A percentile compares a stretch with the other conserved stretches of the same genome.
Evolutionary conservation across 2,888 invertebrate genomes (phyloP).

Genomic region (Myopa tessellatipennis): DNA sequence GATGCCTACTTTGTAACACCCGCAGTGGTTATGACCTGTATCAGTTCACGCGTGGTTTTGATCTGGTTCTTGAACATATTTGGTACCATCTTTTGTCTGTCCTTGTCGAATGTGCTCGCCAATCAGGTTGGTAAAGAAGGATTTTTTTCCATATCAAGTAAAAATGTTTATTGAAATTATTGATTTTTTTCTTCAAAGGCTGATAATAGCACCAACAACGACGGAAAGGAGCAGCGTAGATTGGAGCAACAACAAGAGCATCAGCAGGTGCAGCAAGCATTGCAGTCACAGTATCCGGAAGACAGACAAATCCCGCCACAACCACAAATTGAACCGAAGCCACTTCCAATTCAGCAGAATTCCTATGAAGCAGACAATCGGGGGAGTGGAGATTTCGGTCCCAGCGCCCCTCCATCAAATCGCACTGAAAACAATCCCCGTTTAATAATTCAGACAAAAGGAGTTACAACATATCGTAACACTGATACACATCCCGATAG

Average conservation of each 20-base stretch:
- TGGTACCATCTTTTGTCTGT: slow-evolving; percentile 62
- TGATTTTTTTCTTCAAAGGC: background rate
- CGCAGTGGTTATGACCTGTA: slow-evolving; percentile 68
- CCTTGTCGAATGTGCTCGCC: slow-evolving; percentile 56
- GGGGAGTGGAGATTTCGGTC: slow-evolving; percentile 12
- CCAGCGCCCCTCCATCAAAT: background rate
- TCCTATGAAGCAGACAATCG: slow-evolving; percentile 47
- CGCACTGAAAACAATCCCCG: slow-evolving; percentile 7
- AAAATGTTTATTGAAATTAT: background rate
- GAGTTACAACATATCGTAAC: slow-evolving; percentile 55
- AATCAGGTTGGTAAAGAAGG: slow-evolving; percentile 49
- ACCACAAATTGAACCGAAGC: slow-evolving; percentile 52
- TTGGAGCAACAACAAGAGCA: slow-evolving; percentile 38
- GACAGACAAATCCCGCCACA: slow-evolving; percentile 33
- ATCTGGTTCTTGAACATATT: slow-evolving; percentile 70
- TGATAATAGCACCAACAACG: background rate
- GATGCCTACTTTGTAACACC: slow-evolving; percentile 61
- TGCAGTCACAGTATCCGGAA: background rate
- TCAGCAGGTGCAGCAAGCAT: slow-evolving; percentile 3
- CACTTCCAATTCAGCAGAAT: slow-evolving; percentile 52
- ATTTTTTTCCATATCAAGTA: background rate
- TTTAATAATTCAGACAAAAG: slow-evolving; percentile 24
- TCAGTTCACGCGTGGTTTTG: slow-evolving; percentile 69
- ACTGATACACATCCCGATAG: slow-evolving; percentile 62
- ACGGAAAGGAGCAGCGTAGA: background rate